Base-by-base conservation (phyloP, 2,797 vertebrate genomes). In the Tapirus indicus region DNA sequence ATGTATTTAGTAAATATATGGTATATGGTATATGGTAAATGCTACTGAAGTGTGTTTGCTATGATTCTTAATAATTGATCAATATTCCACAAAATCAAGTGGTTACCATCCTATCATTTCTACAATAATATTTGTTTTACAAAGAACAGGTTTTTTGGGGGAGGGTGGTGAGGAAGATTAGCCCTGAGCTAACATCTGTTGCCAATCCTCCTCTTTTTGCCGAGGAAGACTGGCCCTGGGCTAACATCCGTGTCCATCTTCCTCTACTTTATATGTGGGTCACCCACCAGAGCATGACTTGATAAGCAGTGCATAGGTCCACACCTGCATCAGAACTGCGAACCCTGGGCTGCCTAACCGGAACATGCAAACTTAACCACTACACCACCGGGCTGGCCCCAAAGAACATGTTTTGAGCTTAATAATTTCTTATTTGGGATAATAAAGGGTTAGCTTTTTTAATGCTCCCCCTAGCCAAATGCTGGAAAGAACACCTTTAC, bases 1-100 rank as follows among this genome's bases (percentile, higher is more conserved):
- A 32, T 60, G 21, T 52, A 27, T 82, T 75, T 83, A 47, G 1
- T 88, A 25, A n/a, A n/a, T n/a, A n/a, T n/a, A 38, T 38, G 4
- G 29, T 68, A 21, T 4, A 20, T 84, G 3, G 21, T 58, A 23
- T 79, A 72, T 52, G 11, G 62, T 21, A n/a, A 85, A 72, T 49
- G 17, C 69, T 64, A 49, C 32, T 7, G 23, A 84, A 84, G 44
- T 72, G 44, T 72, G 1, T 78, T 60, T 88, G 52, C 25, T 92
- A 49, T 52, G 35, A 64, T 94, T 88, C 71, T 84, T 92, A 92
- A 87, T 60, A 68, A 72, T 21, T 29, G 20, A 82, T 92, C 41
- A 64, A 78, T 62, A 38, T 66, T 23, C 25, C 23, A 92, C 25
- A 32, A 95, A 92, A 75, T 71, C 82, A 83, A 88, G 21, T 49